A percentile compares a stretch with the other conserved stretches of the same genome.
phyloP scores from a whole-genome alignment of 2,113 vertebrate species.

The Pluvianellus socialis region DNA sequence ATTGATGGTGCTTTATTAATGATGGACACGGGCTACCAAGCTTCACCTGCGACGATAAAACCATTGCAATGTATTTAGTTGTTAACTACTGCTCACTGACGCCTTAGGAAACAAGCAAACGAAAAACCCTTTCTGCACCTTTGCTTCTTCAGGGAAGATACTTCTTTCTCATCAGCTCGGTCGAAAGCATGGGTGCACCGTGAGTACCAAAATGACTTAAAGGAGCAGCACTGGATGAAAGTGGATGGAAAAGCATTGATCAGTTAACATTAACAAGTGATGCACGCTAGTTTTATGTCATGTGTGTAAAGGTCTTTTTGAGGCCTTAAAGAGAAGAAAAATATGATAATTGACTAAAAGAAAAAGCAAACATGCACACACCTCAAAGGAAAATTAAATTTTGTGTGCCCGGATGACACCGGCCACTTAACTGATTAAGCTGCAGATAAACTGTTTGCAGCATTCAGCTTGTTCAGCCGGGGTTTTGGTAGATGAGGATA shows the following conservation, averaged over 20 bases:
- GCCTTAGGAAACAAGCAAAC: not conserved
- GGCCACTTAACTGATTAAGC: not conserved
- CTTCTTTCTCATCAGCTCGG: not conserved
- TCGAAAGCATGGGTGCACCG: not conserved
- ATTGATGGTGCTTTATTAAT: not conserved
- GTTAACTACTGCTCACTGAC: not conserved
- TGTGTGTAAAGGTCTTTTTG: not conserved
- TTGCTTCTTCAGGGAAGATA: not conserved
- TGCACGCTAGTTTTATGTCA: fast-evolving
- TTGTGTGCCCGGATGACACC: not conserved
- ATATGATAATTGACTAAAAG: not conserved
- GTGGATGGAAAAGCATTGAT: not conserved
- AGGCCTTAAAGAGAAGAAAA: not conserved
- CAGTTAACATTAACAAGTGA: not conserved
- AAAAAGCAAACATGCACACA: not conserved
- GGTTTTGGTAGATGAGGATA: not conserved
- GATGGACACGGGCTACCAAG: fast-evolving
- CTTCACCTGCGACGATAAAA: not conserved
- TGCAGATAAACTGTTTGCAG: not conserved
- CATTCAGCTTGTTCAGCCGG: not conserved
- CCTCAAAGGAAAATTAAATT: not conserved
- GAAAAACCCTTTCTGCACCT: not conserved
- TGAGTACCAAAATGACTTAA: not conserved
- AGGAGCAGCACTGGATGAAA: not conserved
- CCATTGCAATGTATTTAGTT: not conserved